phyloP scores from a whole-genome alignment of 2,113 vertebrate genomes.

The Myxocyprinus asiaticus region DNA sequence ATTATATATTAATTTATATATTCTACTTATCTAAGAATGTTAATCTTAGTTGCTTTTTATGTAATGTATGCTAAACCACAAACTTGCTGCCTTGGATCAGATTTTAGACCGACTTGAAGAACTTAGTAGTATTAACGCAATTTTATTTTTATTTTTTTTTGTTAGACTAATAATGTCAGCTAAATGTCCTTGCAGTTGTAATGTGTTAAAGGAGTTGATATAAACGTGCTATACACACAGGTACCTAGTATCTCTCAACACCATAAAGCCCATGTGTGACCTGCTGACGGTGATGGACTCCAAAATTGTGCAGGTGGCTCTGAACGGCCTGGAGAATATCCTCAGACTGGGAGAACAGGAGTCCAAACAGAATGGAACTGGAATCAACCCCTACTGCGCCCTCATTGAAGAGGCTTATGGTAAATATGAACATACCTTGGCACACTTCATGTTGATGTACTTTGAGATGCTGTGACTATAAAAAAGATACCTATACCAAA shows the following conservation, averaged over 20 bases:
- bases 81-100: not conserved
- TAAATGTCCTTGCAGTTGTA: not conserved
- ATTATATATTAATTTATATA: not conserved
- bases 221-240: constrained; percentile 63
- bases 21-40: not conserved
- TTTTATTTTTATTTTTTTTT: not conserved
- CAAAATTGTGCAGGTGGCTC: constrained; percentile 90
- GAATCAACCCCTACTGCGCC: constrained; percentile 87
- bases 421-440: constrained; percentile 60
- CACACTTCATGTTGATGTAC: not conserved
- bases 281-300: constrained; percentile 91
- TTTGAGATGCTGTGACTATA: too few relatives aligned
- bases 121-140: too few relatives aligned
- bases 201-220: constrained; percentile 22
- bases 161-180: not conserved
- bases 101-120: not conserved
- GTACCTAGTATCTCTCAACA: constrained; percentile 87
- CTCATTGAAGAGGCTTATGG: constrained; percentile 90
- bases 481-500: too few relatives aligned
- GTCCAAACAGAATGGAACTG: constrained; percentile 83
- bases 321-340: constrained; percentile 91
- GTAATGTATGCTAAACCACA: not conserved
- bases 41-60: not conserved
- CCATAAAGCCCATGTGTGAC: constrained; percentile 91
- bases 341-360: constrained; percentile 88